Conservation (phyloP, 1,140 invertebrate species). For the Matsumurasca onukii region DNA sequence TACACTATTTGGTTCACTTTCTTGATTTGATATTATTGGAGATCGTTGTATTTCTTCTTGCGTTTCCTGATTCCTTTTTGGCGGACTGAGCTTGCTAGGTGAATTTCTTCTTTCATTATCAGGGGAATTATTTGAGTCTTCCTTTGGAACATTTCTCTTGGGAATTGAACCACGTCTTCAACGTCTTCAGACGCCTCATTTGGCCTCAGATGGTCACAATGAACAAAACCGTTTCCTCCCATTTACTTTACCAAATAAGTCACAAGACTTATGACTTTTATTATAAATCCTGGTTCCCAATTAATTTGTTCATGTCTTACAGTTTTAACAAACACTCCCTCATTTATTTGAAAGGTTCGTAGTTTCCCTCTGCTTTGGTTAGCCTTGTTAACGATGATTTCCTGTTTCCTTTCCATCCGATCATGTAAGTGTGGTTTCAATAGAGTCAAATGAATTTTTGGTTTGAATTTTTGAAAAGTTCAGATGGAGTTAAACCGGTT, state of each 20-base stretch:
- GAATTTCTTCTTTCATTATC: not conserved
- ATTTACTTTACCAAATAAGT: not conserved
- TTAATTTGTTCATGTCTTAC: no score
- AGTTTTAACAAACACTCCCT: not conserved
- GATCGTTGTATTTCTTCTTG: not conserved
- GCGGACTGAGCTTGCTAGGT: no score
- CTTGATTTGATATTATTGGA: not conserved
- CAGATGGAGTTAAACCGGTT: constrained; percentile 8
- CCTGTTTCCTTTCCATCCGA: not conserved
- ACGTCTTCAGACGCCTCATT: not conserved
- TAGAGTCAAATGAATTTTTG: not conserved
- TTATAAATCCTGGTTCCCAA: not conserved
- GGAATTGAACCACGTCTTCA: not conserved
- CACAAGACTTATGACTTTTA: not conserved
- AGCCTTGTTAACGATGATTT: not conserved
- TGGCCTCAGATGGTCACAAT: not conserved
- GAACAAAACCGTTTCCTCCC: not conserved
- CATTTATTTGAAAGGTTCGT: not conserved
- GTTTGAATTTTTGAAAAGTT: not conserved
- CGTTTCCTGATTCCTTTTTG: not conserved
- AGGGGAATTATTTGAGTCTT: not conserved
- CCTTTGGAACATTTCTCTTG: not conserved
- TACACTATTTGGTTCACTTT: not conserved
- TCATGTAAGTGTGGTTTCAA: not conserved
- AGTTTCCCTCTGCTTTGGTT: not conserved